These are phyloP conservation scores for Lacerta viridis DNA, from an alignment of 2,797 vertebrate genomes.

Conservation along the genomic window DNA sequence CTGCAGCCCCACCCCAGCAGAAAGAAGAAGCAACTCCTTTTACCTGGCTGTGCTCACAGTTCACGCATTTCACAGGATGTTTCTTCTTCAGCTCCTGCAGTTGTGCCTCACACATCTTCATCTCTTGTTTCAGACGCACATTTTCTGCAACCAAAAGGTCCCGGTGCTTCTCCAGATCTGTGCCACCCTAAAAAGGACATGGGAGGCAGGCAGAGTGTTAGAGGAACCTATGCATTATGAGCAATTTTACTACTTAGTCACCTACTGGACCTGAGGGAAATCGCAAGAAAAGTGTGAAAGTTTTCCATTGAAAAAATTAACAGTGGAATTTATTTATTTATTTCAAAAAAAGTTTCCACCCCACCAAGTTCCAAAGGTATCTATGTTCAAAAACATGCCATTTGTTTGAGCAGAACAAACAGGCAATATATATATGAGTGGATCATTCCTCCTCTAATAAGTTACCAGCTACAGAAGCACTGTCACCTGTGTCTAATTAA, in stretches of 20 bases:
- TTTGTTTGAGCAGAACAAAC: not conserved
- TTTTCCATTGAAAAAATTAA: not conserved
- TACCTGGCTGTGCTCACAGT: slow-evolving; percentile 87
- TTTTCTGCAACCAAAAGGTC: slow-evolving; percentile 92
- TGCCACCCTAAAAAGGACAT: slow-evolving; percentile 84
- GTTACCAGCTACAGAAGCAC: not conserved
- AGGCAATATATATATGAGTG: not conserved
- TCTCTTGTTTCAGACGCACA: slow-evolving; percentile 89
- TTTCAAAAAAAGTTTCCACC: not conserved
- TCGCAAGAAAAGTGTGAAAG: not conserved
- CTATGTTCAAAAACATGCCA: not conserved
- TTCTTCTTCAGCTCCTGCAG: slow-evolving; percentile 79
- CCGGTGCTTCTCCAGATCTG: slow-evolving; percentile 93
- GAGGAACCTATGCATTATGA: no score
- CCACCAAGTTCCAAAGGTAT: not conserved
- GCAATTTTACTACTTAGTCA: no score
- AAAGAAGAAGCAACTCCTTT: fast-evolving
- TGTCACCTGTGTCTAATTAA: not conserved
- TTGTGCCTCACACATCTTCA: slow-evolving; percentile 83
- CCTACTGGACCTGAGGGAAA: not conserved
- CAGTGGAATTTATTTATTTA: not conserved
- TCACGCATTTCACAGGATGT: slow-evolving; percentile 70
- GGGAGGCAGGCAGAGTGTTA: fast-evolving
- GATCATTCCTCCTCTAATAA: not conserved
- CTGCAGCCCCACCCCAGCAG: fast-evolving